phyloP scores from a whole-genome alignment of 1,140 invertebrate genomes.

The Drosophila nannoptera region DNA sequence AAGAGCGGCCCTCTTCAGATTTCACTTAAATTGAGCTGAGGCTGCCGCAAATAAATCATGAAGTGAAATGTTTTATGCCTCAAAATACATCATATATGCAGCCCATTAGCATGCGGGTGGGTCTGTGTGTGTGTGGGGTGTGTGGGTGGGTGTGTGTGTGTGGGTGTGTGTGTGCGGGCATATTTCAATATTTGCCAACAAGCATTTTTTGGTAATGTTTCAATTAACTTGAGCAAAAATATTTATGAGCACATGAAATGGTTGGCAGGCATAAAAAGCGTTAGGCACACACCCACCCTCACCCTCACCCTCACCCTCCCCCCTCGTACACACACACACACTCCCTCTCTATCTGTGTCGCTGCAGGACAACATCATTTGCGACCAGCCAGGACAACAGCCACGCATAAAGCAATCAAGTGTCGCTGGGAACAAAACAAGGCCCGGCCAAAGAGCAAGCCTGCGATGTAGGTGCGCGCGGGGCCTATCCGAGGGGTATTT shows the following conservation, averaged over 20 bases:
- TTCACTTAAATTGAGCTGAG: slow-evolving; percentile 19
- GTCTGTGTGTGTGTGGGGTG: too few relatives aligned
- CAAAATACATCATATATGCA: slow-evolving; percentile 40
- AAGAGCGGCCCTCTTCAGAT: background rate
- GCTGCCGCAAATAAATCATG: slow-evolving; percentile 80
- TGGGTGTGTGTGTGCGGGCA: slow-evolving; percentile 24
- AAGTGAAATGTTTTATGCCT: slow-evolving; percentile 48
- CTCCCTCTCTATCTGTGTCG: background rate
- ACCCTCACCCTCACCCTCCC: background rate
- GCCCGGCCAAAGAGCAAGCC: slow-evolving; percentile 42
- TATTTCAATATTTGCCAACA: slow-evolving; percentile 69
- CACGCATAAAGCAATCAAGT: slow-evolving; percentile 63
- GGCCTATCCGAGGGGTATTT: background rate
- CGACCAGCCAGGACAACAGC: slow-evolving; percentile 15
- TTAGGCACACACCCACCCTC: slow-evolving; percentile 12
- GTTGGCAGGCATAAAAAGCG: slow-evolving; percentile 64
- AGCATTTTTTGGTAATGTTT: slow-evolving; percentile 75
- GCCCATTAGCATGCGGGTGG: too few relatives aligned
- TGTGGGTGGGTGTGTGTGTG: too few relatives aligned
- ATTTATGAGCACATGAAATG: slow-evolving; percentile 68
- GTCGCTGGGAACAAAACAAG: slow-evolving; percentile 65
- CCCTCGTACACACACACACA: background rate
- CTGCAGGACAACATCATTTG: slow-evolving; percentile 63
- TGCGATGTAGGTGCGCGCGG: slow-evolving; percentile 3
- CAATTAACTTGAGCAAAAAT: slow-evolving; percentile 76